A percentile compares a stretch with the other conserved stretches of the same genome.
Conservation (phyloP, 2,113 vertebrate species). For the Limanda limanda region DNA sequence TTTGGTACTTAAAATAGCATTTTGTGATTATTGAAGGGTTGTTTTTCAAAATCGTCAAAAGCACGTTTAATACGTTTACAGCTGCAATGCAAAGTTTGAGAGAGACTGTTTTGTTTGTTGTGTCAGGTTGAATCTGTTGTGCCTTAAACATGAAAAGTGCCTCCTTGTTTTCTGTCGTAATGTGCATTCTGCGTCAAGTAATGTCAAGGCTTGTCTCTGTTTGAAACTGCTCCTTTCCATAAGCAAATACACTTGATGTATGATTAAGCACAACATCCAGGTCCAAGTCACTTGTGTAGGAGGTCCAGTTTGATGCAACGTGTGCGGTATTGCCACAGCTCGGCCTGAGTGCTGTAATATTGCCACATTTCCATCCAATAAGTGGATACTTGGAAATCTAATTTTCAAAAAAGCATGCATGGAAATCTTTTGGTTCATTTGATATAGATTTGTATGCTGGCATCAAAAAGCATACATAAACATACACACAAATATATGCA, state of each 20-base stretch:
- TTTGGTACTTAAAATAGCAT: constrained; percentile 3
- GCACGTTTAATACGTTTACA: background rate
- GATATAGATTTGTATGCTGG: too few species aligned
- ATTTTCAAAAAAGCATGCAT: too few species aligned
- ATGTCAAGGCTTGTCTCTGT: background rate
- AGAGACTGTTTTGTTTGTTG: background rate
- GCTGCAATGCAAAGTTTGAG: too few species aligned
- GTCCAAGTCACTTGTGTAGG: background rate
- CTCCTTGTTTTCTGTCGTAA: constrained; percentile 8
- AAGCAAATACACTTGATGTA: too few species aligned
- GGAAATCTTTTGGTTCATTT: too few species aligned
- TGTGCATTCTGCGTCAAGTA: constrained; percentile 6
- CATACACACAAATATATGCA: background rate
- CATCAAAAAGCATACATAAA: too few species aligned
- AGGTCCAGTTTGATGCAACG: background rate
- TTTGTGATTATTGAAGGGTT: constrained; percentile 1
- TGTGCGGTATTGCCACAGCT: background rate
- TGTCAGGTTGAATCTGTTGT: constrained; percentile 7
- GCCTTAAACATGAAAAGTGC: background rate
- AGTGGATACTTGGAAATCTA: background rate
- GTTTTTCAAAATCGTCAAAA: constrained; percentile 15
- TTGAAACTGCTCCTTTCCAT: too few species aligned
- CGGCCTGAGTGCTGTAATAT: background rate
- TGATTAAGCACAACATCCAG: background rate
- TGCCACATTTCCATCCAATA: background rate